phyloP scores from a whole-genome alignment of 92 coral and sea anemone species.

The Phymanthus crucifer region DNA sequence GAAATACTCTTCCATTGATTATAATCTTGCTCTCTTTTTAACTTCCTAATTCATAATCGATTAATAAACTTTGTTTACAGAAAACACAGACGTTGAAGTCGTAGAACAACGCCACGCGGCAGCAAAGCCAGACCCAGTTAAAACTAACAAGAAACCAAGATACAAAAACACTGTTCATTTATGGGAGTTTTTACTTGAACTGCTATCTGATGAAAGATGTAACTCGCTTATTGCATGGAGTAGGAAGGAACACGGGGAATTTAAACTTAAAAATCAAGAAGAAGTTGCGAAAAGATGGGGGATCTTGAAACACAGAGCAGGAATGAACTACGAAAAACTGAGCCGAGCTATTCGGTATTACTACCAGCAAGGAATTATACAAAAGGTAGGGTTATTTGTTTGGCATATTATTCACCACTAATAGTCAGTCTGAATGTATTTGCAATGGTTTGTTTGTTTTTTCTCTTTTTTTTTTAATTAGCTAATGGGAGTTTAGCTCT shows the following conservation, averaged over 20 bases:
- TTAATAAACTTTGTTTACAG: not conserved
- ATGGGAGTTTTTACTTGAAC: slow-evolving; percentile 89
- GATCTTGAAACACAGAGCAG: slow-evolving; percentile 68
- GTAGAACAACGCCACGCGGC: not conserved
- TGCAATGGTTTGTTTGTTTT: too few relatives aligned
- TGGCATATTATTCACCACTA: not conserved
- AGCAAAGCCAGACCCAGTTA: slow-evolving; percentile 5
- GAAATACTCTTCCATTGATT: not conserved
- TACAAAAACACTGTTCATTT: slow-evolving; percentile 86
- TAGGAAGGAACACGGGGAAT: slow-evolving; percentile 75
- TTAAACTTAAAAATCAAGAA: slow-evolving; percentile 74
- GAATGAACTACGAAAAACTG: slow-evolving; percentile 90
- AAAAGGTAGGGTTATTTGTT: slow-evolving; percentile 55
- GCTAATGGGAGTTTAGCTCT: too few relatives aligned
- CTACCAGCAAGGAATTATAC: slow-evolving; percentile 81
- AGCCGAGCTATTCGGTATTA: slow-evolving; percentile 90
- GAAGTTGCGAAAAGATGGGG: slow-evolving; percentile 95
- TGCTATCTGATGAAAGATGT: slow-evolving; percentile 63
- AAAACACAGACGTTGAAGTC: not conserved
- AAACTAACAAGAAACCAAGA: slow-evolving; percentile 20
- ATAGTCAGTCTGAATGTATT: too few relatives aligned
- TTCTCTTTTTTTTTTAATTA: too few relatives aligned
- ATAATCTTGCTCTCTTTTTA: not conserved
- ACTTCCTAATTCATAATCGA: not conserved
- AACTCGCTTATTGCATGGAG: slow-evolving; percentile 83